Evolutionary conservation across 2,113 vertebrate species (phyloP).

Genomic region (Pangasianodon hypophthalmus): DNA sequence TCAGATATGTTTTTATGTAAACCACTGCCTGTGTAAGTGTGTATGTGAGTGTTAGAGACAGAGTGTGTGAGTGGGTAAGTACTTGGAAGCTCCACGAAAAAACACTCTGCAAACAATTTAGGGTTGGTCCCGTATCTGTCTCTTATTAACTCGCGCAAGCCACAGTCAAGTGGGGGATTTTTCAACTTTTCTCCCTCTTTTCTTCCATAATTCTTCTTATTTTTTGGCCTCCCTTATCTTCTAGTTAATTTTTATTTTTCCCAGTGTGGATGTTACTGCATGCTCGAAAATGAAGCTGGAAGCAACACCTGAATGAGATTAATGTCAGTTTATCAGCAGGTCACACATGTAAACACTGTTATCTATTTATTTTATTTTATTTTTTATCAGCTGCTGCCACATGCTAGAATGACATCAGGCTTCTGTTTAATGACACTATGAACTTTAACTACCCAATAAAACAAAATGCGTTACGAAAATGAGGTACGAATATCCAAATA

Average conservation of each 20-base stretch:
- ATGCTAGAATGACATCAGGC: constrained; percentile 21
- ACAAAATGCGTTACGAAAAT: background rate
- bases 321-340: constrained; percentile 46
- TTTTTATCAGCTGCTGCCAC: constrained; percentile 34
- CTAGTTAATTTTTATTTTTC: constrained; percentile 48
- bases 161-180: constrained; percentile 64
- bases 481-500: constrained; percentile 28
- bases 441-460: constrained; percentile 31
- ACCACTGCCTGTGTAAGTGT: constrained; percentile 41
- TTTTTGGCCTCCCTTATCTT: constrained; percentile 35
- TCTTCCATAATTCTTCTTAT: constrained; percentile 16
- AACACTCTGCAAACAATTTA: constrained; percentile 83
- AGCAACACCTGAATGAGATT: constrained; percentile 45
- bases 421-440: constrained; percentile 8
- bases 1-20: constrained; percentile 13
- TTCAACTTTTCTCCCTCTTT: constrained; percentile 43
- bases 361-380: constrained; percentile 6
- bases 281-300: constrained; percentile 41
- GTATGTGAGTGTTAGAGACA: constrained; percentile 17
- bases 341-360: constrained; percentile 31
- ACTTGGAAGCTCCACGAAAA: constrained; percentile 50
- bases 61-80: constrained; percentile 39
- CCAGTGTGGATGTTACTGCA: constrained; percentile 45
- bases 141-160: constrained; percentile 85
- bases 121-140: constrained; percentile 80